Percentiles rank a stretch among this genome's conserved stretches.
Evolutionary conservation across 2,113 vertebrate species (phyloP).

Genomic region (Suricata suricatta): DNA sequence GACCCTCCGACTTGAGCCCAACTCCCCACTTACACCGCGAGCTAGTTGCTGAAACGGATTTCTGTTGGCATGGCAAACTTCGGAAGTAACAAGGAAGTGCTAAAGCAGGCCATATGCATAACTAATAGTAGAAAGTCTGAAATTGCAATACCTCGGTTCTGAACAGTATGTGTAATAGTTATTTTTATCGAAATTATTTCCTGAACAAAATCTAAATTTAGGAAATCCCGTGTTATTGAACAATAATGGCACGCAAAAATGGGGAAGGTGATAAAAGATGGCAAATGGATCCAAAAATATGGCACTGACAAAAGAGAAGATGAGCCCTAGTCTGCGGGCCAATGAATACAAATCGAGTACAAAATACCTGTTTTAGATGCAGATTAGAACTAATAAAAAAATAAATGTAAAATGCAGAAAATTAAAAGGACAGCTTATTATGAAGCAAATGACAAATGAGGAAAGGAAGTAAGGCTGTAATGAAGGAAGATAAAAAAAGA

Average conservation of each 20-base stretch:
- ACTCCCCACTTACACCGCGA: background rate
- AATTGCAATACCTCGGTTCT: background rate
- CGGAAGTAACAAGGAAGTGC: background rate
- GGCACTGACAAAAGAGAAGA: background rate
- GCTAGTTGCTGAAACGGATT: background rate
- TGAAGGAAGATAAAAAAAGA: background rate
- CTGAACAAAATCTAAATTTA: conserved; percentile 16
- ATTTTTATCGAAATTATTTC: conserved; percentile 40
- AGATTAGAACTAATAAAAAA: conserved; percentile 19
- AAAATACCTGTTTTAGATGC: background rate
- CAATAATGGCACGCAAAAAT: background rate
- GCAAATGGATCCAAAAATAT: background rate
- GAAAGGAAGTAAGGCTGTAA: background rate
- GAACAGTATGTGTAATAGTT: background rate
- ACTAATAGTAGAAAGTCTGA: background rate
- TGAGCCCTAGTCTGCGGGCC: background rate
- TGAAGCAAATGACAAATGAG: background rate
- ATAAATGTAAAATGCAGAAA: background rate
- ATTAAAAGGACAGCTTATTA: background rate
- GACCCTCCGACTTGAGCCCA: background rate
- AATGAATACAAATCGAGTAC: background rate
- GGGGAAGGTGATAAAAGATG: background rate
- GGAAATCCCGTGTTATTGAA: background rate
- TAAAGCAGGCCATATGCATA: background rate
- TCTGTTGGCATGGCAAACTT: background rate